Base-by-base conservation (phyloP, 2,888 invertebrate genomes). In the Pachycephus smyrnensis region DNA sequence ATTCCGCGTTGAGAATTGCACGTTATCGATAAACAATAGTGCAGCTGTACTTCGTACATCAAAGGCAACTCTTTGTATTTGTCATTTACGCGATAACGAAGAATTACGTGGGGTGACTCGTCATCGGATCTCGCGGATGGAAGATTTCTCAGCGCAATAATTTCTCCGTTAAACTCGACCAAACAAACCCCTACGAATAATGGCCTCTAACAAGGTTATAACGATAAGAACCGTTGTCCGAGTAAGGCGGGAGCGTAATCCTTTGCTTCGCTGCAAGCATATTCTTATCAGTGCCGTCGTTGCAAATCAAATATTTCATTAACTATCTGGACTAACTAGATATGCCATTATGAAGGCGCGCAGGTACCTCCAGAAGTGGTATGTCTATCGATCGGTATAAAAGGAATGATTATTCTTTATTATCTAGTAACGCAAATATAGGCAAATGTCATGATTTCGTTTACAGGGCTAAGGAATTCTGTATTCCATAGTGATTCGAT, bases 121-220 rank as follows among this genome's bases (percentile, higher is more conserved):
- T 71, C 30, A 71, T 71, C 69, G 68, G 73, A 55, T 23, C 6
- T 37, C 37, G 77, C 78, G 82, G 77, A 76, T 87, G 86, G 87
- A 90, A 89, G 87, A 88, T 89, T 88, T 88, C 80, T 80, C 84
- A 84, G 82, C 84, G 84, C 82, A 85, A 86, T 82, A 82, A 81
- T 88, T 87, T 82, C 76, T 35, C 75, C 79, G 85, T 88, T 86
- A 86, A 88, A 77, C 77, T 75, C 75, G 82, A 78, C 79, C 76
- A 84, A 79, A 79, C 82, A 84, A 71, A 81, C 82, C 82, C 83
- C 84, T 84, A 80, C 81, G 80, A 81, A 84, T 81, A 84, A 81
- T 82, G 80, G 76, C 78, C 76, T 76, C 84, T 82, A 79, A 82
- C 87, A 86, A 87, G 86, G 86, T 85, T 86, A 84, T 2, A 80